Conservation (phyloP, 2,113 vertebrate genomes). For the Pachypanchax playfairii region DNA sequence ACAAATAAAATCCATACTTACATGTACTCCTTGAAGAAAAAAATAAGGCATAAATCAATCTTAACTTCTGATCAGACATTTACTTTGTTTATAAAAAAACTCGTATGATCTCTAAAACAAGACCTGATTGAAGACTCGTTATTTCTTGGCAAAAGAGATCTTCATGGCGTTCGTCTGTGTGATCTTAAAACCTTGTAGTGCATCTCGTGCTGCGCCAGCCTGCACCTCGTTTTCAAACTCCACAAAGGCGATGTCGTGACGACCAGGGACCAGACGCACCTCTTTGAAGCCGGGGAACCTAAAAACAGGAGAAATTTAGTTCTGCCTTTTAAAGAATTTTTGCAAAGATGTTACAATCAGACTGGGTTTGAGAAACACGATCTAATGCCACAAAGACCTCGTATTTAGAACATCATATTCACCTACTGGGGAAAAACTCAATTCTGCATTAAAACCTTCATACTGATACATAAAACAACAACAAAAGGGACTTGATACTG, state of each 20-base stretch:
- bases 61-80: too few species aligned
- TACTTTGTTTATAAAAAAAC: background rate
- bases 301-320: background rate
- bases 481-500: slow-evolving; percentile 65
- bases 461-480: too few species aligned
- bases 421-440: too few species aligned
- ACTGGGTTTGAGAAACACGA: too few species aligned
- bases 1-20: slow-evolving; percentile 53
- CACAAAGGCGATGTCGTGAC: slow-evolving; percentile 94
- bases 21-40: slow-evolving; percentile 25
- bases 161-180: slow-evolving; percentile 93
- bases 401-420: too few species aligned
- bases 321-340: background rate
- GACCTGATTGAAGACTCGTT: slow-evolving; percentile 3
- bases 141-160: slow-evolving; percentile 96
- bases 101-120: background rate
- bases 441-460: too few species aligned
- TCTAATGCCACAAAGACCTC: too few species aligned
- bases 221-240: slow-evolving; percentile 95
- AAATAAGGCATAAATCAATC: background rate
- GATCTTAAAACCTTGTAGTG: slow-evolving; percentile 92
- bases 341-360: too few species aligned
- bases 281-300: slow-evolving; percentile 96
- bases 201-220: slow-evolving; percentile 87
- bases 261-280: slow-evolving; percentile 89